phyloP scores from a whole-genome alignment of 1,140 invertebrate species.

The Cydia amplana region DNA sequence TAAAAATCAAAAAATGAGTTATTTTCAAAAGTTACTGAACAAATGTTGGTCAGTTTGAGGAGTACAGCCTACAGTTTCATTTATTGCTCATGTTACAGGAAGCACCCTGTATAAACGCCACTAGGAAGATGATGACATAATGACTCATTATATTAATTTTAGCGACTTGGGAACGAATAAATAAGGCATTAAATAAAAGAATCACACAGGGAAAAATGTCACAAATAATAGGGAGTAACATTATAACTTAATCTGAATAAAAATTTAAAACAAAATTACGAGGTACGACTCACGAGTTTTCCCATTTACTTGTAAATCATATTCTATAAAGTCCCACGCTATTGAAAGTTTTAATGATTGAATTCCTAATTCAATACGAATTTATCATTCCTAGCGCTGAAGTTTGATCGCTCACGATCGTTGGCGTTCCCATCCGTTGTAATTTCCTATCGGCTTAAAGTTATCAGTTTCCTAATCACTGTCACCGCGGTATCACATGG shows the following conservation, averaged over 20 bases:
- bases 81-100: too few species aligned
- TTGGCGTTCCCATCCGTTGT: background rate
- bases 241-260: background rate
- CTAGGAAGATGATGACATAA: too few species aligned
- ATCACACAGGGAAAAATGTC: too few species aligned
- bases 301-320: background rate
- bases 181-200: too few species aligned
- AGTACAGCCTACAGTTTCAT: too few species aligned
- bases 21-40: too few species aligned
- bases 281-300: background rate
- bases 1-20: too few species aligned
- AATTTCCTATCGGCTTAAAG: background rate
- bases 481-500: constrained; percentile 9
- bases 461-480: constrained; percentile 20
- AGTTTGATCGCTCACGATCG: background rate
- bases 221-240: too few species aligned
- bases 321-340: constrained; percentile 1
- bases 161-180: too few species aligned
- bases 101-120: too few species aligned
- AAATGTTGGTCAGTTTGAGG: too few species aligned
- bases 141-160: too few species aligned
- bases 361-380: background rate
- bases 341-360: background rate
- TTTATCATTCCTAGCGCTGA: background rate
- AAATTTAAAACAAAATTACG: background rate